Evolutionary conservation across 92 coral and sea anemone species (phyloP).

Genomic region (Parazoanthus swiftii): DNA sequence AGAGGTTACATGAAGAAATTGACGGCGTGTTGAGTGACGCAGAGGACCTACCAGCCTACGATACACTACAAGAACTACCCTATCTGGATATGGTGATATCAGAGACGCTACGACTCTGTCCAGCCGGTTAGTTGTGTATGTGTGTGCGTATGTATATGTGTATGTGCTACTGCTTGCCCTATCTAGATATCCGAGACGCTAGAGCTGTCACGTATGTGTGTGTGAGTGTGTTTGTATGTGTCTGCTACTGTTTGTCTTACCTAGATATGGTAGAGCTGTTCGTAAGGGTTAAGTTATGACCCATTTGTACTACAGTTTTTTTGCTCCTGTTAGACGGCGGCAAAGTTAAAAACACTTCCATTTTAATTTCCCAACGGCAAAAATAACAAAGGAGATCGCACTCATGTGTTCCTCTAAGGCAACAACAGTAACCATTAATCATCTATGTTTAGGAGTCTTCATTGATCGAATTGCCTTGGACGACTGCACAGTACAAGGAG

Average conservation of each 20-base stretch:
- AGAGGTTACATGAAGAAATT: conserved; percentile 51
- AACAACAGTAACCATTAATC: background rate
- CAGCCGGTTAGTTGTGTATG: conserved; percentile 37
- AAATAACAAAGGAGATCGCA: background rate
- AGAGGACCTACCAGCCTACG: conserved; percentile 46
- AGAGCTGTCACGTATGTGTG: too few species aligned
- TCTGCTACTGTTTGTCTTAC: too few species aligned
- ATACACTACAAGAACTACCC: conserved; percentile 51
- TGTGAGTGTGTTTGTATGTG: too few species aligned
- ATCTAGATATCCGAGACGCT: too few species aligned
- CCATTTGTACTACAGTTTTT: too few species aligned
- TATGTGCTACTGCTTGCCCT: too few species aligned
- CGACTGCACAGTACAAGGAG: conserved; percentile 3
- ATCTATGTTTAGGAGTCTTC: background rate
- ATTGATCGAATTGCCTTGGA: conserved; percentile 1
- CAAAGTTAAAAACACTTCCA: too few species aligned
- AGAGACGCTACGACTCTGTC: conserved; percentile 57
- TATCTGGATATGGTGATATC: conserved; percentile 62
- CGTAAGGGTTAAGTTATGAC: too few species aligned
- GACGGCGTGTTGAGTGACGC: conserved; percentile 49
- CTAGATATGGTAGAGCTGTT: too few species aligned
- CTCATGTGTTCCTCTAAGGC: background rate
- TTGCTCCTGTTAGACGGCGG: too few species aligned
- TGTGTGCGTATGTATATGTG: background rate
- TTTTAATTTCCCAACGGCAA: background rate